Evolutionary conservation across 2,888 invertebrate genomes (phyloP).

Genomic region (Eristalis arbustorum): DNA sequence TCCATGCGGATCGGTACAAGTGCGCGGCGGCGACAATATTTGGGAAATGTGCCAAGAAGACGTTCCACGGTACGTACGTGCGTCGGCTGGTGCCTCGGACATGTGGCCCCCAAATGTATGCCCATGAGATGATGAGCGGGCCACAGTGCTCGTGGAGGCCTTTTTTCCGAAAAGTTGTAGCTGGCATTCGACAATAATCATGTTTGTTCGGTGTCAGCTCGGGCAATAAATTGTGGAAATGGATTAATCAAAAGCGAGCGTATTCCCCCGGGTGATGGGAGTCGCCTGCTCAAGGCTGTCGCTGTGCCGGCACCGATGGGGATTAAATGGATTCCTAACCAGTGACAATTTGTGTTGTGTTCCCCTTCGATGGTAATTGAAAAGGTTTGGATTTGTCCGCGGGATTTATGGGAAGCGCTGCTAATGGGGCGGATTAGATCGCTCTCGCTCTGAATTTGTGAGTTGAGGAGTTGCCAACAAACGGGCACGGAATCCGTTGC

Average conservation of each 20-base stretch:
- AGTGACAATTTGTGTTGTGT: conserved; percentile 6
- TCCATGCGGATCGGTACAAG: conserved; percentile 60
- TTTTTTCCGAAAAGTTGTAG: conserved; percentile 48
- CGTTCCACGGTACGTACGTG: conserved; percentile 18
- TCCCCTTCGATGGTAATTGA: background rate
- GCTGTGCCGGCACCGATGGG: conserved; percentile 8
- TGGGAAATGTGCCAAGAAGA: conserved; percentile 66
- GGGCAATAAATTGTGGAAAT: conserved; percentile 60
- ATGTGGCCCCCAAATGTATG: conserved; percentile 46
- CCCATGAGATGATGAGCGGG: background rate
- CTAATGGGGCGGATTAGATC: background rate
- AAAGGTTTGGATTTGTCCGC: background rate
- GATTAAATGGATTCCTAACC: conserved; percentile 39
- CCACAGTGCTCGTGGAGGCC: conserved; percentile 19
- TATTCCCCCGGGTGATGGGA: background rate
- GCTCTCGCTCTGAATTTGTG: background rate
- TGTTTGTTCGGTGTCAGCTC: conserved; percentile 52
- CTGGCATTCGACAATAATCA: conserved; percentile 23
- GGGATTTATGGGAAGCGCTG: background rate
- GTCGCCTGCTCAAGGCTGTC: conserved; percentile 44
- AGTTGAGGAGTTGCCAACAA: background rate
- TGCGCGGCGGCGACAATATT: conserved; percentile 60
- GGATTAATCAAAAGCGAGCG: conserved; percentile 58
- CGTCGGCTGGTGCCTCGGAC: conserved; percentile 23
- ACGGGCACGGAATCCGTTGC: background rate